Percentiles rank a stretch among this genome's conserved stretches.
phyloP scores from a whole-genome alignment of 2,797 vertebrate species.

The Gambelia wislizenii region DNA sequence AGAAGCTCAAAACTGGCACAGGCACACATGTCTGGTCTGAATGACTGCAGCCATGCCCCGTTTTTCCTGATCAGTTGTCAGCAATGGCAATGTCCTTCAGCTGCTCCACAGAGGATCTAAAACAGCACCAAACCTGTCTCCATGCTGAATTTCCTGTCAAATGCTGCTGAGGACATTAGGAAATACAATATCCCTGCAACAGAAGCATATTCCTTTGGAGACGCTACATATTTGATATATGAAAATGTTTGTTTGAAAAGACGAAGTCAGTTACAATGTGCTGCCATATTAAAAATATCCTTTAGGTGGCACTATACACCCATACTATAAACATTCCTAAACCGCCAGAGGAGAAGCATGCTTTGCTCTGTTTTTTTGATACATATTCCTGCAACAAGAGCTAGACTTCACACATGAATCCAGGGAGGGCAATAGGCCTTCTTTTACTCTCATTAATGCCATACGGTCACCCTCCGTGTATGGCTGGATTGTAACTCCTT shows the following conservation, averaged over 20 bases:
- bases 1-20: background rate
- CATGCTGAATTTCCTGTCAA: background rate
- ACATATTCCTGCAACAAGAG: background rate
- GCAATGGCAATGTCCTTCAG: background rate
- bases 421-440: too few relatives aligned
- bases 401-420: background rate
- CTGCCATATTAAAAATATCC: slow-evolving; percentile 4
- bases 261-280: background rate
- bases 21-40: background rate
- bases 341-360: background rate
- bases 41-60: background rate
- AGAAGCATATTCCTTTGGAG: background rate
- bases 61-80: background rate
- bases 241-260: background rate
- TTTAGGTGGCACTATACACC: slow-evolving; percentile 68
- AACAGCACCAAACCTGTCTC: background rate
- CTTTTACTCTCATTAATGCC: too few relatives aligned
- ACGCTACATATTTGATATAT: background rate
- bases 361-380: background rate
- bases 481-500: too few relatives aligned
- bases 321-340: background rate
- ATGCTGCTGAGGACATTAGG: background rate
- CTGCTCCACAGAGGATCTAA: background rate
- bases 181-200: background rate
- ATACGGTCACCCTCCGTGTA: too few relatives aligned